A percentile compares a stretch with the other conserved stretches of the same genome.
Conservation (phyloP, 2,113 vertebrate genomes). For the Microcebus lehilahytsara region DNA sequence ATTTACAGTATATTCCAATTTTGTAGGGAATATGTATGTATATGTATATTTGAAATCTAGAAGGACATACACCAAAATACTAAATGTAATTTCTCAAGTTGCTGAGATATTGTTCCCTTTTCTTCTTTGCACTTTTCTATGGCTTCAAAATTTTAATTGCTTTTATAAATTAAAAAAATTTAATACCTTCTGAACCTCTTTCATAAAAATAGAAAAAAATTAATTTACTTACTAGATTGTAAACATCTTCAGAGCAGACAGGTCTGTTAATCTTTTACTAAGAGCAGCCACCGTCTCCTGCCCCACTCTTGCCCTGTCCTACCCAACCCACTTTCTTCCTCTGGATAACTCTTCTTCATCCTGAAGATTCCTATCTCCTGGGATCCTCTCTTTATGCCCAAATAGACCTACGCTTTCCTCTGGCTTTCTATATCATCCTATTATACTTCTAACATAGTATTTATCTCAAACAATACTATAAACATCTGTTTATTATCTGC, state of each 20-base stretch:
- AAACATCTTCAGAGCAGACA: background rate
- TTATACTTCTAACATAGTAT: background rate
- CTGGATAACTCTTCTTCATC: background rate
- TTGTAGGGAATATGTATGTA: background rate
- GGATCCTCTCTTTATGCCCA: background rate
- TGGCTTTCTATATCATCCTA: background rate
- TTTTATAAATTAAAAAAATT: conserved; percentile 22
- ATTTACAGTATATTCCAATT: background rate
- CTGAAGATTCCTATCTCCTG: background rate
- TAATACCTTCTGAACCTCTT: background rate
- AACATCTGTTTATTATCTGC: background rate
- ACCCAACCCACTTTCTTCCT: background rate
- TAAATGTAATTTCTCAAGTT: conserved; percentile 30
- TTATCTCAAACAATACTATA: background rate
- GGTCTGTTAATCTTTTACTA: background rate
- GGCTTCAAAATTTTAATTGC: conserved; percentile 1
- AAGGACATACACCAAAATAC: background rate
- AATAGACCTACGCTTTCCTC: background rate
- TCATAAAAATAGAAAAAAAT: background rate
- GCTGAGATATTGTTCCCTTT: conserved; percentile 6
- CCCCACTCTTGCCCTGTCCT: background rate
- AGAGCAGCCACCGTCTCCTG: background rate
- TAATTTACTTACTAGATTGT: background rate
- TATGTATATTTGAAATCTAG: background rate
- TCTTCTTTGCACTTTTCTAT: conserved; percentile 1